These are phyloP conservation scores for Apamea monoglypha DNA, from an alignment of 2,888 invertebrate species.

Conservation along the genomic window DNA sequence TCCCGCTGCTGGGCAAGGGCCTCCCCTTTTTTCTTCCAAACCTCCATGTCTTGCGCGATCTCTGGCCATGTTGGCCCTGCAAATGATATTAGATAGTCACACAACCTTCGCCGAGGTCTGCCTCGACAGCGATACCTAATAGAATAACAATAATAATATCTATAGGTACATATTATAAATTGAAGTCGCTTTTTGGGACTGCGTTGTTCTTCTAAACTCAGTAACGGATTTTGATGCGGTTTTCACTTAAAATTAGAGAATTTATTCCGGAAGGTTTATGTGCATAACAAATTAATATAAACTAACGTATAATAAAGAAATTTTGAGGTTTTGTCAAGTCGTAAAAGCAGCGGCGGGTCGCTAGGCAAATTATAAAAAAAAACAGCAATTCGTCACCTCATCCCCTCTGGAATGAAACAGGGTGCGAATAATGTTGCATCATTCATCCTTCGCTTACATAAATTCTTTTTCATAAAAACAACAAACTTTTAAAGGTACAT, in stretches of 20 bases:
- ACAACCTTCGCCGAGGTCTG: too few relatives aligned
- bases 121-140: too few relatives aligned
- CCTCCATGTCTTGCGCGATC: too few relatives aligned
- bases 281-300: neutral
- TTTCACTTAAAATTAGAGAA: neutral
- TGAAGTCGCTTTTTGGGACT: neutral
- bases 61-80: too few relatives aligned
- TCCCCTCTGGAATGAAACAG: neutral
- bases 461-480: slow-evolving; percentile 30
- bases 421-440: slow-evolving; percentile 16
- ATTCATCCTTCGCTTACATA: slow-evolving; percentile 1
- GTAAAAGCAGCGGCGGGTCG: neutral
- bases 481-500: neutral
- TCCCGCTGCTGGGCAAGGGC: too few relatives aligned
- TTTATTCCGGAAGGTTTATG: neutral
- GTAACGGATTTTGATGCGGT: neutral
- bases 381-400: slow-evolving; percentile 10
- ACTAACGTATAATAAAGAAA: neutral
- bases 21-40: too few relatives aligned
- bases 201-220: neutral
- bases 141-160: too few relatives aligned
- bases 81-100: too few relatives aligned
- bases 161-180: neutral
- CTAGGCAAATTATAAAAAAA: neutral
- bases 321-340: neutral